Evolutionary conservation across 2,888 invertebrate genomes (phyloP).

Genomic region (Stomorhina lunata): DNA sequence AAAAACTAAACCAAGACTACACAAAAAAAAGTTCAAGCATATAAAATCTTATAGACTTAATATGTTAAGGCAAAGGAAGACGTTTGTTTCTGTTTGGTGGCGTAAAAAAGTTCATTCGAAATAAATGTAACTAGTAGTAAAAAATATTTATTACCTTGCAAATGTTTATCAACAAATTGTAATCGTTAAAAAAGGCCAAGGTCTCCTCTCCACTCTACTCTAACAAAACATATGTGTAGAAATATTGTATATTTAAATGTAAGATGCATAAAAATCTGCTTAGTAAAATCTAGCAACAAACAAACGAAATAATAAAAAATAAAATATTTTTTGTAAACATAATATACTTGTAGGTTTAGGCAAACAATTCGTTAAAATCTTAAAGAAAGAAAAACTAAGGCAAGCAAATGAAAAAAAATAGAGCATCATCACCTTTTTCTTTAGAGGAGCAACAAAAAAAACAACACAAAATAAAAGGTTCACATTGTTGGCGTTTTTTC

Average conservation of each 20-base stretch:
- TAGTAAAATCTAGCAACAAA: slow-evolving; percentile 37
- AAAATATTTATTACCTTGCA: slow-evolving; percentile 76
- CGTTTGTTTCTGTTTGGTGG: too few relatives aligned
- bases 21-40: slow-evolving; percentile 2
- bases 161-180: slow-evolving; percentile 79
- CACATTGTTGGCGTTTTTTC: slow-evolving; percentile 35
- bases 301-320: slow-evolving; percentile 53
- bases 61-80: neutral
- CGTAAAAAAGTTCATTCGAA: slow-evolving; percentile 27
- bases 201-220: slow-evolving; percentile 50
- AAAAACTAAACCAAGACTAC: neutral
- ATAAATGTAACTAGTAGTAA: slow-evolving; percentile 61
- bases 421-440: slow-evolving; percentile 59
- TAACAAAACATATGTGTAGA: slow-evolving; percentile 14
- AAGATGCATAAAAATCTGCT: too few relatives aligned
- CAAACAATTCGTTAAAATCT: slow-evolving; percentile 45
- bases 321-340: slow-evolving; percentile 37
- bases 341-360: slow-evolving; percentile 55
- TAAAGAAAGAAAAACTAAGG: slow-evolving; percentile 2
- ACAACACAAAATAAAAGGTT: too few relatives aligned
- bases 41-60: slow-evolving; percentile 20
- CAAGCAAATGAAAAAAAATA: slow-evolving; percentile 8
- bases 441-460: neutral
- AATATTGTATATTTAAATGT: too few relatives aligned
- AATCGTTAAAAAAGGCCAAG: slow-evolving; percentile 72